A percentile compares a stretch with the other conserved stretches of the same genome.
Evolutionary conservation across 2,888 invertebrate genomes (phyloP).

Genomic region (Schrankia costaestrigalis): DNA sequence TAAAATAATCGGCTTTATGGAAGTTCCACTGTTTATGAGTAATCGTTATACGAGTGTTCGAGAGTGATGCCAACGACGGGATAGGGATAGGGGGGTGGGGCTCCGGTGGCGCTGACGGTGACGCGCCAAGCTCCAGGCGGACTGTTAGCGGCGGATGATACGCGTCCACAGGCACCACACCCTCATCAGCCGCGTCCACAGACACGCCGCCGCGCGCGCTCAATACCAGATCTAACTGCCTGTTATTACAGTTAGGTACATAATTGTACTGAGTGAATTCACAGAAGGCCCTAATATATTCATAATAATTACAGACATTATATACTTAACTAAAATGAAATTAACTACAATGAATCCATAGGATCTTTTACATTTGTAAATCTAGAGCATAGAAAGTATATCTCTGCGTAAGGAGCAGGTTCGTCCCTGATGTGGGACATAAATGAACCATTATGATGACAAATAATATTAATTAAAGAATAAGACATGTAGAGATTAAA

Average conservation of each 20-base stretch:
- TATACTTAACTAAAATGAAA: constrained; percentile 1
- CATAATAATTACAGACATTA: constrained; percentile 3
- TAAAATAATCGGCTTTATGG: background rate
- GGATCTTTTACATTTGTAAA: constrained; percentile 2
- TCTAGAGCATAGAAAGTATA: constrained; percentile 5
- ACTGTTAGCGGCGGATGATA: constrained; percentile 4
- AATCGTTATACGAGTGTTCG: background rate
- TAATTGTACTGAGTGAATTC: constrained; percentile 16
- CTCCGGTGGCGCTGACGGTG: background rate
- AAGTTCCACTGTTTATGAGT: background rate
- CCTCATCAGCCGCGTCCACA: constrained; percentile 12
- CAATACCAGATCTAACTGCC: constrained; percentile 14
- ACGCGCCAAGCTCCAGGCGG: background rate
- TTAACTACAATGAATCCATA: constrained; percentile 2
- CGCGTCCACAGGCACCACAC: constrained; percentile 1
- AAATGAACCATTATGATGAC: too few relatives aligned
- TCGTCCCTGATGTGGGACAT: too few relatives aligned
- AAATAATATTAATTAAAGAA: too few relatives aligned
- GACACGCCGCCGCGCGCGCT: constrained; percentile 7
- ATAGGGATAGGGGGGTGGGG: background rate
- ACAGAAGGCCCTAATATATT: constrained; percentile 16
- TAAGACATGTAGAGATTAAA: too few relatives aligned
- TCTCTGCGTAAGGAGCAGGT: too few relatives aligned
- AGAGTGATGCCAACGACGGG: background rate
- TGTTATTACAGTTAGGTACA: constrained; percentile 15